A percentile compares a stretch with the other conserved stretches of the same genome.
These are phyloP conservation scores for Mesoligia furuncula DNA, from an alignment of 2,888 invertebrate genomes.

Conservation along the genomic window DNA sequence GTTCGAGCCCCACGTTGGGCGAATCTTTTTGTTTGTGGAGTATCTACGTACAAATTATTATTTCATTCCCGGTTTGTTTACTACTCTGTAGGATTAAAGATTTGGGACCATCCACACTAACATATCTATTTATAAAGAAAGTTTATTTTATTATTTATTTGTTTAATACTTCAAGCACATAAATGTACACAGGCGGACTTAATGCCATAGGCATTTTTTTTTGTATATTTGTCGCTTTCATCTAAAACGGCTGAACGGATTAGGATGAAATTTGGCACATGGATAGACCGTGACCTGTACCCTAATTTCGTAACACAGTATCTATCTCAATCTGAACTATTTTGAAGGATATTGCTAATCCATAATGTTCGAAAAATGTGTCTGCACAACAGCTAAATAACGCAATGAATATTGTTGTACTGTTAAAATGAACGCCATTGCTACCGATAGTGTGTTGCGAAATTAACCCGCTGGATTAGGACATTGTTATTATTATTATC, in stretches of 20 bases:
- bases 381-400: too few relatives aligned
- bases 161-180: too few relatives aligned
- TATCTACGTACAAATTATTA: neutral
- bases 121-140: too few relatives aligned
- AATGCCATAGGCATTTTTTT: too few relatives aligned
- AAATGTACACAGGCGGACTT: too few relatives aligned
- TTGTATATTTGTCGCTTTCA: too few relatives aligned
- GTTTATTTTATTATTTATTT: too few relatives aligned
- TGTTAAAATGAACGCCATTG: too few relatives aligned
- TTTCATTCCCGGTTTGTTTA: neutral
- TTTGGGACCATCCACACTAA: neutral
- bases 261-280: neutral
- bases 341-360: neutral
- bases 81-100: neutral
- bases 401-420: too few relatives aligned
- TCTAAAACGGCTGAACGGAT: neutral
- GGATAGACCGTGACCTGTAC: neutral
- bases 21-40: slow-evolving; percentile 68
- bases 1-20: slow-evolving; percentile 91
- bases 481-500: too few relatives aligned
- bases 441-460: too few relatives aligned
- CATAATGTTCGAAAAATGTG: neutral
- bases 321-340: neutral
- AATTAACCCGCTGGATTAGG: too few relatives aligned
- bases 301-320: neutral